phyloP scores from a whole-genome alignment of 2,797 vertebrate species.

The Chelonia mydas region DNA sequence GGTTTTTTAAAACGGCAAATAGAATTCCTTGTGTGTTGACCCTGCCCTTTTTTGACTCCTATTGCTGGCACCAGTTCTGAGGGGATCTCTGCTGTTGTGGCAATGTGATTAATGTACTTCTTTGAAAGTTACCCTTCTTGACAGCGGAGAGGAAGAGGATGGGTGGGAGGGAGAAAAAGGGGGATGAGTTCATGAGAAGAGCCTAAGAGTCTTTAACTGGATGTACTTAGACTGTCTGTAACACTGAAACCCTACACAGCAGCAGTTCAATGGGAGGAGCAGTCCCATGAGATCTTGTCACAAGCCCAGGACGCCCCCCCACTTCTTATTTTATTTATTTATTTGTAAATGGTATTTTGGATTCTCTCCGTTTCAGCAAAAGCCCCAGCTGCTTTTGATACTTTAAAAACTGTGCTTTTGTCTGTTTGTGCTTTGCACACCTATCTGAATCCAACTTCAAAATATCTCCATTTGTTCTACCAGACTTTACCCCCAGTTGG shows the following conservation, averaged over 20 bases:
- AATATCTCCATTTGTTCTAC: constrained; percentile 52
- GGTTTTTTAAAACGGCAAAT: not conserved
- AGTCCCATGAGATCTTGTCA: not conserved
- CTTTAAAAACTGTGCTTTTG: constrained; percentile 56
- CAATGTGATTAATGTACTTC: fast-evolving
- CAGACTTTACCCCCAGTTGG: not conserved
- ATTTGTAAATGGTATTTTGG: constrained; percentile 39
- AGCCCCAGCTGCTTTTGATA: not conserved
- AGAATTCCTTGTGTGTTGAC: not conserved
- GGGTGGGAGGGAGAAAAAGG: not conserved
- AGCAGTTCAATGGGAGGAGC: not conserved
- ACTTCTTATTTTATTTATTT: not conserved
- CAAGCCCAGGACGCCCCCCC: constrained; percentile 14
- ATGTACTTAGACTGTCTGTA: not conserved
- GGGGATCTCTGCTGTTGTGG: not conserved
- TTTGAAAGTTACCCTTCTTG: not conserved
- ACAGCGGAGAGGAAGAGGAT: not conserved
- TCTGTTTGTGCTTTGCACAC: constrained; percentile 4
- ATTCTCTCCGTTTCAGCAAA: constrained; percentile 42
- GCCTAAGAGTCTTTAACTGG: not conserved
- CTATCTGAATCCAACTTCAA: constrained; percentile 36
- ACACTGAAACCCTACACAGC: not conserved
- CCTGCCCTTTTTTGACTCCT: not conserved
- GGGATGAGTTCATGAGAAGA: not conserved
- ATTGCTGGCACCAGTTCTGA: not conserved